These are phyloP conservation scores for Caenorhabditis doughertyi DNA, from an alignment of 2,888 invertebrate genomes.

Conservation along the genomic window DNA sequence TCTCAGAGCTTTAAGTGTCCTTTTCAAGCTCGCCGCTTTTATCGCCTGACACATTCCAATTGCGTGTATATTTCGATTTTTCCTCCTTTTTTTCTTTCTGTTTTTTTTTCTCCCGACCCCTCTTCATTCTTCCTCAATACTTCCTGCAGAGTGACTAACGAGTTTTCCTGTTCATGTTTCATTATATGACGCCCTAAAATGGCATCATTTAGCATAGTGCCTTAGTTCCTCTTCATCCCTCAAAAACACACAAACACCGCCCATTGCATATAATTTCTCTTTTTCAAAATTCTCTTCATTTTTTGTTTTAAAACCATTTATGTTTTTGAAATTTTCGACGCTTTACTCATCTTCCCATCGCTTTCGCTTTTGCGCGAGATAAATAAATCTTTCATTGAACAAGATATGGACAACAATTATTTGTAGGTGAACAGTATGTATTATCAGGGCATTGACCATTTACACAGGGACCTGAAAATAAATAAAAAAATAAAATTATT, in stretches of 20 bases:
- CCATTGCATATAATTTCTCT: conserved; percentile 24
- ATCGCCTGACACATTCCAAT: conserved; percentile 57
- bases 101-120: conserved; percentile 5
- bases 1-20: conserved; percentile 71
- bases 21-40: conserved; percentile 14
- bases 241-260: conserved; percentile 1
- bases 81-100: conserved; percentile 30
- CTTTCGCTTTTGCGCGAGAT: conserved; percentile 55
- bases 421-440: conserved; percentile 66
- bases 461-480: conserved; percentile 65
- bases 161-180: conserved; percentile 46
- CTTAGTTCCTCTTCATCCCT: conserved; percentile 28
- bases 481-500: not conserved
- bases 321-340: conserved; percentile 51
- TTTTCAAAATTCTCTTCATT: not conserved
- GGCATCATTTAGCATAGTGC: conserved; percentile 61
- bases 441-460: conserved; percentile 69
- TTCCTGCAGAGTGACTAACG: conserved; percentile 49
- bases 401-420: conserved; percentile 71
- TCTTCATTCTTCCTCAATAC: not conserved
- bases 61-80: conserved; percentile 64
- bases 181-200: conserved; percentile 13
- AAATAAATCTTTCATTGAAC: conserved; percentile 60
- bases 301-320: not conserved
- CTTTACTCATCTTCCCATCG: conserved; percentile 53